phyloP scores from a whole-genome alignment of 2,888 invertebrate species.

The Halictus ligatus region DNA sequence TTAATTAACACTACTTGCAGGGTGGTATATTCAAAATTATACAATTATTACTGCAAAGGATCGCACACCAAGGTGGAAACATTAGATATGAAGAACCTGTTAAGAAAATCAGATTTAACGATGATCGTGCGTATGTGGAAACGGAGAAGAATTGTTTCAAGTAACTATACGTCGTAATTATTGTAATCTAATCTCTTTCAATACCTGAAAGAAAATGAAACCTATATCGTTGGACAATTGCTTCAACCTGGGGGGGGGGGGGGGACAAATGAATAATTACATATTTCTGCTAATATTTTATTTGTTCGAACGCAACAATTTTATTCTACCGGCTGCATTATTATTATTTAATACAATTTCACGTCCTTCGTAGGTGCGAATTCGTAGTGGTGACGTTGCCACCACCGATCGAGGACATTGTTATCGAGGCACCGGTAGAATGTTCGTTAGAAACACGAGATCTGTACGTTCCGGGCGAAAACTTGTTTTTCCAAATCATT shows the following conservation, averaged over 20 bases:
- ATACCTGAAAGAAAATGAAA: no score
- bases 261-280: no score
- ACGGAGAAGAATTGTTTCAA: constrained; percentile 66
- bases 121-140: constrained; percentile 67
- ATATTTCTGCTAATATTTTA: no score
- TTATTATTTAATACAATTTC: neutral
- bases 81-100: constrained; percentile 67
- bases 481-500: constrained; percentile 67
- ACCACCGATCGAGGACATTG: constrained; percentile 69
- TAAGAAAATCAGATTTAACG: constrained; percentile 66
- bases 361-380: constrained; percentile 66
- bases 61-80: constrained; percentile 53
- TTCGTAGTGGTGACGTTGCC: constrained; percentile 74
- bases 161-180: constrained; percentile 42
- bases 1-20: constrained; percentile 28
- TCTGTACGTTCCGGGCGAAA: constrained; percentile 58
- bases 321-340: no score
- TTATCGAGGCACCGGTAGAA: constrained; percentile 57
- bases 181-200: neutral
- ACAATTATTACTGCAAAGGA: constrained; percentile 53
- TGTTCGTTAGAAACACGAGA: constrained; percentile 45
- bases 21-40: constrained; percentile 68
- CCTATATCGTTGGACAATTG: no score
- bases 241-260: no score
- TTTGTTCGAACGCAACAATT: no score